Percentiles rank a stretch among this genome's conserved stretches.
phyloP scores from a whole-genome alignment of 1,140 invertebrate species.

The Adoxophyes honmai region DNA sequence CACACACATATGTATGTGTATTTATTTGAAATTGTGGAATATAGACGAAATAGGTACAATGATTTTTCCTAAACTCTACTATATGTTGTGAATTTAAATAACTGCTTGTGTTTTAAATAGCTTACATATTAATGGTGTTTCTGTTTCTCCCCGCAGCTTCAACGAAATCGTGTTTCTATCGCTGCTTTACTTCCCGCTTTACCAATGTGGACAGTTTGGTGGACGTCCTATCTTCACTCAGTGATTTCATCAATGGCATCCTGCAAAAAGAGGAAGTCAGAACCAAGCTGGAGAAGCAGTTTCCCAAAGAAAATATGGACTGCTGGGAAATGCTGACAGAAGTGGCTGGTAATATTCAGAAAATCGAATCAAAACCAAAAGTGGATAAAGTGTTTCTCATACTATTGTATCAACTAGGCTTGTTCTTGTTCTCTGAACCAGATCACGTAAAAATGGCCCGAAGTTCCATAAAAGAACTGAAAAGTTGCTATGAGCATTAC shows the following conservation, averaged over 20 bases:
- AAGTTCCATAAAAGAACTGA: conserved; percentile 82
- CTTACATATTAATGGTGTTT: too few relatives aligned
- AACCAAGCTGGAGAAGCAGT: conserved; percentile 70
- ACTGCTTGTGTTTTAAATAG: too few relatives aligned
- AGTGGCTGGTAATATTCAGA: conserved; percentile 68
- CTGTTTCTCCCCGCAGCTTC: conserved; percentile 65
- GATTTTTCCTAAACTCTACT: too few relatives aligned
- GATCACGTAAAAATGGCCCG: conserved; percentile 79
- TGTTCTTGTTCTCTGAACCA: conserved; percentile 83
- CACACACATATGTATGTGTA: too few relatives aligned
- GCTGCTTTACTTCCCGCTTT: conserved; percentile 80
- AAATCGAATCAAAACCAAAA: conserved; percentile 57
- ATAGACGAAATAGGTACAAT: too few relatives aligned
- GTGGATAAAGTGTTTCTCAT: conserved; percentile 80
- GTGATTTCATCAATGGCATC: conserved; percentile 75
- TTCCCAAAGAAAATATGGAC: conserved; percentile 76
- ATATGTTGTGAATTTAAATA: too few relatives aligned
- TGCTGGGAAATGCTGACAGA: conserved; percentile 80
- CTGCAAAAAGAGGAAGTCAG: conserved; percentile 68
- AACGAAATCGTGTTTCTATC: conserved; percentile 79
- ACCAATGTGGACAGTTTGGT: conserved; percentile 79
- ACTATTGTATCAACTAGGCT: conserved; percentile 83
- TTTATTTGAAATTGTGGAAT: too few relatives aligned
- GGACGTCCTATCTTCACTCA: conserved; percentile 76
- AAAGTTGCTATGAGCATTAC: conserved; percentile 82